Base-by-base conservation (phyloP, 2,113 vertebrate species). In the Camarhynchus parvulus region DNA sequence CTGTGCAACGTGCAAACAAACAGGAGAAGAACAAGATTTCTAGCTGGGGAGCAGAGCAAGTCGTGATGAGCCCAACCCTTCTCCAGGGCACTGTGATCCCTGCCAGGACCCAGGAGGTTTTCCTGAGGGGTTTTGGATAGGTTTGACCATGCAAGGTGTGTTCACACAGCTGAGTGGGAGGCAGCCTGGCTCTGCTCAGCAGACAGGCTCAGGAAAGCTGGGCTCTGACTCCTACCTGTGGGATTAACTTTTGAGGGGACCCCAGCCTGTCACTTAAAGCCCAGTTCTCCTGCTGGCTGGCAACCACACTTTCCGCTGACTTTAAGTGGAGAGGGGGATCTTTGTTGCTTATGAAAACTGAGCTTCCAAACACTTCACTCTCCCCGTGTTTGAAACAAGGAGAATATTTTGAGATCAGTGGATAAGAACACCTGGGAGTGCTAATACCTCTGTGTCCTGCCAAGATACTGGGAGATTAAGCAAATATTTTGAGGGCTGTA, bases 341-440 rank as follows among this genome's bases (percentile, higher is more conserved):
- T 49, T 83, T 84, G 88, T 49, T 81, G 76, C 90, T 70, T 93
- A 1, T 93, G 92, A 93, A 96, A 97, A 72, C 3, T 22, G 74
- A 96, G 93, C 77, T 59, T 94, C 94, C 76, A 92, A 96, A 87
- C 88, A 84, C 76, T 93, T 94, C 73, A 31, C 56, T 78, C 69
- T 89, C 41, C 70, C 56, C 49, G 3, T 46, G 61, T 84, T 89
- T 89, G 68, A 94, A 92, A 77, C 66, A 80, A 83, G 44, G 42
- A 90, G 80, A 93, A 74, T 88, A 92, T 93, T 97, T 96, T 90
- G 92, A 96, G 93, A 97, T 97, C 76, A 93, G 61, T 82, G 90
- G 94, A 95, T 96, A 96, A 95, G 92, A 93, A 90, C 93, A 96
- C 94, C 95, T 96, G 90, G 3, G 15, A 96, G 49, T 0, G 2